Evolutionary conservation across 2,888 invertebrate genomes (phyloP), one percentile per base, ranked within the genome.

Genomic region (Miltochrista miniata): DNA sequence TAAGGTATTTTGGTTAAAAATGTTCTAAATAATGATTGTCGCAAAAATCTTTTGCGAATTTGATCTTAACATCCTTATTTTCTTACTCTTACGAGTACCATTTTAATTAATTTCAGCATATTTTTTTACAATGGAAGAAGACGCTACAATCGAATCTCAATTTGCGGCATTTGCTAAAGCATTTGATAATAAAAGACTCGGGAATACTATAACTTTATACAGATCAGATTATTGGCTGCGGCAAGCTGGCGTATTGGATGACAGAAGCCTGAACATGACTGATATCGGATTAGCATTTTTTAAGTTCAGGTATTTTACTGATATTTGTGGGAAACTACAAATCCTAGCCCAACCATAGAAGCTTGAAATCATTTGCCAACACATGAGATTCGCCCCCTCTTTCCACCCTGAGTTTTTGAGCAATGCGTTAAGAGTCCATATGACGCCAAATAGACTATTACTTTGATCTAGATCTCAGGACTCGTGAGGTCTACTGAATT

Each of bases 171-270:
- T 74, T 42, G 58, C 84, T 0, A 79, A 72, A 39, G 58, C 85
- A 0, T 54, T 79, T 35, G 83, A 85, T 11, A 61, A 64, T 15
- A 83, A 81, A 15, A 65, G 88, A 40, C 71, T 73, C 34, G 88
- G 88, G 0, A 61, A 58, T 0, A 85, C 79, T 0, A 88, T 90
- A 0, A 86, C 77, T 0, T 51, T 90, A 2, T 87, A 76, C 34
- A 59, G 79, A 8, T 83, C 77, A 0, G 90, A 90, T 48, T 90
- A 68, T 53, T 90, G 90, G 90, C 61, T 90, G 74, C 71, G 90
- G 10, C 90, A 90, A 50, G 81, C 78, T 0, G 83, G 79, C 12
- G 18, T 90, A 0, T 54, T 90, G 0, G 86, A 90, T 1, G 90
- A 90, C 51, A 76, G 87, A 30, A 81, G 76, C 44, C 13, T 89